These are phyloP conservation scores for Drosophila setosimentum DNA, from an alignment of 2,888 invertebrate genomes.

Conservation along the genomic window DNA sequence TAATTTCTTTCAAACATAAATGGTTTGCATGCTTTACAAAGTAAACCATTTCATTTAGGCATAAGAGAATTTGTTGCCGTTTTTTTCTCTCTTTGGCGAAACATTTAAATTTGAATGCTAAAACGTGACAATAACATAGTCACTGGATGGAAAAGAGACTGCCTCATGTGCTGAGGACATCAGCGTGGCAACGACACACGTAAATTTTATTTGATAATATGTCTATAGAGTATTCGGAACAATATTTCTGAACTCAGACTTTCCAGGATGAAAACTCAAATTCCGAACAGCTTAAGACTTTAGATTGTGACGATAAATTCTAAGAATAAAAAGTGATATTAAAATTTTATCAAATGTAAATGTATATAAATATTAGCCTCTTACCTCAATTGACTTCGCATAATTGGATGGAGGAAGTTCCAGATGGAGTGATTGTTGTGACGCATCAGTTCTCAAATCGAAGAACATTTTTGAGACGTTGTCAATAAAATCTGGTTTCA, in stretches of 20 bases:
- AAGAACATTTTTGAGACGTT: slow-evolving; percentile 35
- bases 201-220: slow-evolving; percentile 6
- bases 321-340: not conserved
- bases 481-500: slow-evolving; percentile 34
- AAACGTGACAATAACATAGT: slow-evolving; percentile 72
- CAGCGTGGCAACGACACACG: slow-evolving; percentile 57
- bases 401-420: slow-evolving; percentile 38
- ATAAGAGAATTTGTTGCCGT: slow-evolving; percentile 58
- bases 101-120: slow-evolving; percentile 82
- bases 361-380: rapidly evolving
- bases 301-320: slow-evolving; percentile 15
- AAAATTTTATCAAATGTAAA: not conserved
- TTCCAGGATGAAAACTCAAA: slow-evolving; percentile 35
- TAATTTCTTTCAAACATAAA: not conserved
- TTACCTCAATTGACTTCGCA: slow-evolving; percentile 14
- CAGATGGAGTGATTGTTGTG: slow-evolving; percentile 20
- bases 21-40: not conserved
- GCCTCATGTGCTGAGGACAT: slow-evolving; percentile 51
- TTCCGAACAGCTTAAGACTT: slow-evolving; percentile 17
- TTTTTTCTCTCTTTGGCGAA: slow-evolving; percentile 65
- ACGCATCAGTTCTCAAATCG: not conserved
- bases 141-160: slow-evolving; percentile 49
- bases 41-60: slow-evolving; percentile 6
- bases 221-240: too few relatives aligned
- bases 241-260: not conserved